Percentiles rank a stretch among this genome's conserved stretches.
Conservation (phyloP, 2,797 vertebrate species). For the Thaleichthys pacificus region DNA sequence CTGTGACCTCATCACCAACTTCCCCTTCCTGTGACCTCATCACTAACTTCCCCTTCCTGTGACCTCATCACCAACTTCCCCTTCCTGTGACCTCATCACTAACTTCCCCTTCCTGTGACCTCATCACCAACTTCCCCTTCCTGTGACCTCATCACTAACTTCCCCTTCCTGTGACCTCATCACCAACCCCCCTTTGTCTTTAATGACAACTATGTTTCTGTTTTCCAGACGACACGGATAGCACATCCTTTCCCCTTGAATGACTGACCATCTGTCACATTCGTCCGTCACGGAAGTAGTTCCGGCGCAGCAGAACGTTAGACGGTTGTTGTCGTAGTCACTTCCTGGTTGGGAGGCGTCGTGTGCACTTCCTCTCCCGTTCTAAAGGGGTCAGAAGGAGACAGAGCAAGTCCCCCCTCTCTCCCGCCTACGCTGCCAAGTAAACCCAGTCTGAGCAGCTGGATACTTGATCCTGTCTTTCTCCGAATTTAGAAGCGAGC, state of each 20-base stretch:
- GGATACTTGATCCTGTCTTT: constrained; percentile 67
- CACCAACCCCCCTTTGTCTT: not conserved
- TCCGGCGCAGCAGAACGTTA: too few species aligned
- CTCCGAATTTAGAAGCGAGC: constrained; percentile 63
- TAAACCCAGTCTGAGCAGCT: constrained; percentile 65
- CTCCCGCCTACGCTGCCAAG: constrained; percentile 19
- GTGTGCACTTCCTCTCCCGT: constrained; percentile 27
- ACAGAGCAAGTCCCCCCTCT: constrained; percentile 49
- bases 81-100: too few species aligned
- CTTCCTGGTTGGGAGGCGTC: not conserved
- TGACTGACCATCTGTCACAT: not conserved
- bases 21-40: too few species aligned
- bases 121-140: not conserved
- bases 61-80: too few species aligned
- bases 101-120: constrained; percentile 15
- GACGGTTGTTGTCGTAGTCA: too few species aligned
- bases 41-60: too few species aligned
- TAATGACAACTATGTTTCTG: constrained; percentile 8
- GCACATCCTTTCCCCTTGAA: not conserved
- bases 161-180: constrained; percentile 3
- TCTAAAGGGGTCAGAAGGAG: constrained; percentile 43
- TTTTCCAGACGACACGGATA: not conserved
- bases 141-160: too few species aligned
- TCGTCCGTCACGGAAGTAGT: too few species aligned
- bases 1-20: too few species aligned